Conservation (phyloP, 2,113 vertebrate genomes). For the Poeciliopsis prolifica region DNA sequence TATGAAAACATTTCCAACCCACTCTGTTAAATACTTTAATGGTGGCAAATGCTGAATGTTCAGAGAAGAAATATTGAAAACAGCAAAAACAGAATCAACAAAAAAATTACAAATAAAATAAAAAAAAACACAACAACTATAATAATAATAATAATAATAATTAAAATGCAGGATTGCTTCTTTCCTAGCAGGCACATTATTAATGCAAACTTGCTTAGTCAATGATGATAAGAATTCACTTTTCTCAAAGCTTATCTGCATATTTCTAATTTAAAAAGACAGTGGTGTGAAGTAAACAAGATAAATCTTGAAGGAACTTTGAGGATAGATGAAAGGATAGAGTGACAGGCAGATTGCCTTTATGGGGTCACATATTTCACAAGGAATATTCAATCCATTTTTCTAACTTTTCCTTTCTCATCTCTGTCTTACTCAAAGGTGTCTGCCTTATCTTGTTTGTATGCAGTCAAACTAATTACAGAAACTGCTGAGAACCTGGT, state of each 20-base stretch:
- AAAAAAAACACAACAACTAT: neutral
- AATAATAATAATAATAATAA: conserved; percentile 27
- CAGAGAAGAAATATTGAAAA: neutral
- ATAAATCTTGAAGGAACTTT: conserved; percentile 40
- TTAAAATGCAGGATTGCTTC: conserved; percentile 14
- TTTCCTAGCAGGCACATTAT: conserved; percentile 22
- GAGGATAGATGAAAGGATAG: conserved; percentile 36
- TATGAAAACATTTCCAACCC: neutral
- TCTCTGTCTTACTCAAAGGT: conserved; percentile 11
- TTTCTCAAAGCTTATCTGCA: conserved; percentile 39
- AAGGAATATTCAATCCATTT: conserved; percentile 12
- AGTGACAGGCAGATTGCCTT: conserved; percentile 41
- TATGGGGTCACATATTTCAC: conserved; percentile 26
- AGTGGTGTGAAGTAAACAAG: conserved; percentile 40
- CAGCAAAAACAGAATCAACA: conserved; percentile 4
- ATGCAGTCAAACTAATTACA: conserved; percentile 49
- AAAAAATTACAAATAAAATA: conserved; percentile 8
- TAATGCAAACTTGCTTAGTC: conserved; percentile 48
- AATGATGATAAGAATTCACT: conserved; percentile 34
- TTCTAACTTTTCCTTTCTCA: neutral
- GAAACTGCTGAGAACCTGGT: conserved; percentile 18
- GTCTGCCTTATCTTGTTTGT: conserved; percentile 21
- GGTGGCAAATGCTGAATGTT: neutral
- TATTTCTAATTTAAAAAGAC: conserved; percentile 49
- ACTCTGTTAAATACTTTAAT: neutral